Conservation (phyloP, 2,888 invertebrate species). For the Listrodromus nycthemerus region DNA sequence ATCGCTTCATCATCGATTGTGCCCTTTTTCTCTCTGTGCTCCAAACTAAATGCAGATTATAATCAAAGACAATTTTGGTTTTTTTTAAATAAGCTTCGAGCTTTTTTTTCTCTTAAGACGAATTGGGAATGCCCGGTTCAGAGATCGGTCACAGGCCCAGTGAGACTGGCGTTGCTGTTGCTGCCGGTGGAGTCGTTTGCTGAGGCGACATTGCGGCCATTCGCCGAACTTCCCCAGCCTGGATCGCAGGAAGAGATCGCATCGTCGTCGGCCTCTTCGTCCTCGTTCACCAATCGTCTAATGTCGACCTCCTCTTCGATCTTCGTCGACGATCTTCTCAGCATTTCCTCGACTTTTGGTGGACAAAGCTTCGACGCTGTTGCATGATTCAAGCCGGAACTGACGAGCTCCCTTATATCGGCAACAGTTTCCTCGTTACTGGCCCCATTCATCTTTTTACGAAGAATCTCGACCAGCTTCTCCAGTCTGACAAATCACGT, state of each 20-base stretch:
- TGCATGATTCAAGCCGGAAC: slow-evolving; percentile 59
- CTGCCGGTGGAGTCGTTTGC: slow-evolving; percentile 57
- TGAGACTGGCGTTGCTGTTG: slow-evolving; percentile 71
- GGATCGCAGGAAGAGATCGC: slow-evolving; percentile 62
- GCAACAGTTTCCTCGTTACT: slow-evolving; percentile 69
- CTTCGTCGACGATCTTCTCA: slow-evolving; percentile 42
- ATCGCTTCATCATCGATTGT: background rate
- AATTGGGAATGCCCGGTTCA: slow-evolving; percentile 59
- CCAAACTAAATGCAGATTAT: background rate
- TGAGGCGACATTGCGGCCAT: slow-evolving; percentile 32
- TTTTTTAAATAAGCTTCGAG: background rate
- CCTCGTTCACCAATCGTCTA: slow-evolving; percentile 35
- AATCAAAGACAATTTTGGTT: slow-evolving; percentile 1
- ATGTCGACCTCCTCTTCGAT: slow-evolving; percentile 48
- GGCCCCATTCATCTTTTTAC: slow-evolving; percentile 76
- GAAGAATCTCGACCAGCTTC: slow-evolving; percentile 81
- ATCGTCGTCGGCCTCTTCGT: slow-evolving; percentile 57
- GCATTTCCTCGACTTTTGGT: slow-evolving; percentile 53
- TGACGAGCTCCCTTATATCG: slow-evolving; percentile 67
- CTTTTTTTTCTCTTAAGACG: slow-evolving; percentile 6
- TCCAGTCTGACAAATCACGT: slow-evolving; percentile 83
- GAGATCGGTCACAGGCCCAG: slow-evolving; percentile 80
- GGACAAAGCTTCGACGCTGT: slow-evolving; percentile 50
- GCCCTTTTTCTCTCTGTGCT: background rate
- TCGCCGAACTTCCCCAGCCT: slow-evolving; percentile 49